These are phyloP conservation scores for Chlorocebus sabaeus DNA, from an alignment of 2,113 vertebrate genomes.

Conservation along the genomic window DNA sequence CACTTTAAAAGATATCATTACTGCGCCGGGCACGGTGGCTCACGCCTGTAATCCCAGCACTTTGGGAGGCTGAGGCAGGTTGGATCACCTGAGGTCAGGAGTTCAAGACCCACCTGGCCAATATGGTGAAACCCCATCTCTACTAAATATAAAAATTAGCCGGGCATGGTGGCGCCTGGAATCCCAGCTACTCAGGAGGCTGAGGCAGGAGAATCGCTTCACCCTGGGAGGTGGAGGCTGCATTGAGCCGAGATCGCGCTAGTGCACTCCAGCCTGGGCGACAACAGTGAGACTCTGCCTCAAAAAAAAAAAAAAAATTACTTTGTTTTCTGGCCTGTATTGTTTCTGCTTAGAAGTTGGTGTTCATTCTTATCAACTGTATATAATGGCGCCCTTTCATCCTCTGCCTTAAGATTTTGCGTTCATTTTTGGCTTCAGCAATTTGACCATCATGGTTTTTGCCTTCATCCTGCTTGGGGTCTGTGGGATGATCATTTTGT, in stretches of 20 bases:
- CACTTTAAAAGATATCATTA: not conserved
- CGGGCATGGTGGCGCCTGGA: not conserved
- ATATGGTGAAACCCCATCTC: not conserved
- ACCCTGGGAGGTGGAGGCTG: not conserved
- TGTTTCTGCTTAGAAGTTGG: not conserved
- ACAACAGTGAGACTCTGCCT: too few relatives aligned
- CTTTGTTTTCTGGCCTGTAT: not conserved
- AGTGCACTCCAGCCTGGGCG: too few relatives aligned
- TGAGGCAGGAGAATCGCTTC: not conserved
- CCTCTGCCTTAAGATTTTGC: not conserved
- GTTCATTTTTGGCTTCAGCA: not conserved
- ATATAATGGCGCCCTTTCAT: too few relatives aligned
- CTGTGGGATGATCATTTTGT: not conserved
- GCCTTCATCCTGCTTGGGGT: not conserved
- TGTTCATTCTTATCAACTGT: accelerated
- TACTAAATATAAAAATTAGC: not conserved
- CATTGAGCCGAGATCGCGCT: too few relatives aligned
- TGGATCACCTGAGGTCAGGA: not conserved
- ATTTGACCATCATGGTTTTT: not conserved
- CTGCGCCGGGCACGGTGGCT: not conserved
- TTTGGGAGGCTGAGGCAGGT: not conserved
- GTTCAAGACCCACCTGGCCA: not conserved
- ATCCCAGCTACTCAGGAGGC: not conserved
- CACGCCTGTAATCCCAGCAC: not conserved
- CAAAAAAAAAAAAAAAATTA: not conserved